Conservation (phyloP, 2,888 invertebrate genomes). For the Eumerus sabulonum region DNA sequence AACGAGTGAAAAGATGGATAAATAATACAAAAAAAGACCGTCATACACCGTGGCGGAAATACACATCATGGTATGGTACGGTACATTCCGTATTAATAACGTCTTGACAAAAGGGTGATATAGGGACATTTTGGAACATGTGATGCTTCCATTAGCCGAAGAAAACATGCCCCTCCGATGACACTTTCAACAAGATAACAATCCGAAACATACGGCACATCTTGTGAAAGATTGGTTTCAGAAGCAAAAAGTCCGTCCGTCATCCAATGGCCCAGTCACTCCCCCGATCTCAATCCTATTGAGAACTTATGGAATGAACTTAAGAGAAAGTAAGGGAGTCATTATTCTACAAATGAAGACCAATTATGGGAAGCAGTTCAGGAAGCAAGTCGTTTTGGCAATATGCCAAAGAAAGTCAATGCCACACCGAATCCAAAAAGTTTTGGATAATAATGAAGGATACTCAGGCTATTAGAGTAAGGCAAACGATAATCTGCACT, state of each 20-base stretch:
- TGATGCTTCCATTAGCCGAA: too few species aligned
- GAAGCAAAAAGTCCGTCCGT: conserved; percentile 48
- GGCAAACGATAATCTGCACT: background rate
- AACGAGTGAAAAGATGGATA: background rate
- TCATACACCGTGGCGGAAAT: background rate
- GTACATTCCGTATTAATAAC: too few species aligned
- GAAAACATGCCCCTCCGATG: too few species aligned
- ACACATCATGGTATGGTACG: too few species aligned
- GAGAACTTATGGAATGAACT: conserved; percentile 58
- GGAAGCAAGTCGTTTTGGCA: background rate
- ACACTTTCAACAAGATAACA: too few species aligned
- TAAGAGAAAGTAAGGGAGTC: conserved; percentile 8
- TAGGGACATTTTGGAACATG: too few species aligned
- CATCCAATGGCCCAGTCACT: conserved; percentile 57
- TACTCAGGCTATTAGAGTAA: conserved; percentile 6
- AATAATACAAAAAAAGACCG: background rate
- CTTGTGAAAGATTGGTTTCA: conserved; percentile 51
- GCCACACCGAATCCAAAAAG: conserved; percentile 8
- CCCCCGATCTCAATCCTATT: conserved; percentile 62
- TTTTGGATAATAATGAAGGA: conserved; percentile 9
- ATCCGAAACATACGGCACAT: too few species aligned
- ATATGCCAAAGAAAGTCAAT: conserved; percentile 19
- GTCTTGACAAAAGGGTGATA: too few species aligned
- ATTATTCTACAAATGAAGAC: conserved; percentile 15
- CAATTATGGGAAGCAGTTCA: conserved; percentile 21